These are phyloP conservation scores for Panopea generosa DNA, from an alignment of 2,888 invertebrate genomes.

Conservation along the genomic window DNA sequence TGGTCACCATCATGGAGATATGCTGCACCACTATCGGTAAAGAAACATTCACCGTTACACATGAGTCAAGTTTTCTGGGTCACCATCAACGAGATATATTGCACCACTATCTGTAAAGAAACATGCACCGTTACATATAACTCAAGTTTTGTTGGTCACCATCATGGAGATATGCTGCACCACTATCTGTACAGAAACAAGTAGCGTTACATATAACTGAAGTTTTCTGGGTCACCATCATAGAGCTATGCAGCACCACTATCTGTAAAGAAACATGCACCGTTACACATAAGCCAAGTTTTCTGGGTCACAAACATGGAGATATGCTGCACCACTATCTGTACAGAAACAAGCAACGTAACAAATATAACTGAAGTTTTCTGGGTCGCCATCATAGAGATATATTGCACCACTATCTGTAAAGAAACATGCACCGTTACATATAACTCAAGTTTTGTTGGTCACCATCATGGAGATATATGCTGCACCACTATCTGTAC, in stretches of 20 bases:
- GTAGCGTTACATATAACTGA: no score
- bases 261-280: no score
- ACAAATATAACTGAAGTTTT: slow-evolving; percentile 1
- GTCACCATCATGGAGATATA: slow-evolving; percentile 73
- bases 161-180: slow-evolving; percentile 79
- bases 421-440: no score
- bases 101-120: no score
- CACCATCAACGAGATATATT: no score
- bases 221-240: neutral
- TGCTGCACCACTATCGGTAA: slow-evolving; percentile 82
- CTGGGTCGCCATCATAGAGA: no score
- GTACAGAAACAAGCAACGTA: no score
- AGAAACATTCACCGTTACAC: no score
- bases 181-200: slow-evolving; percentile 79
- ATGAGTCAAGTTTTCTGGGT: neutral
- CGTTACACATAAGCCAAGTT: no score
- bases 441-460: slow-evolving; percentile 83
- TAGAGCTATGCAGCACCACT: no score
- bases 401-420: no score
- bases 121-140: no score
- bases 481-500: slow-evolving; percentile 81
- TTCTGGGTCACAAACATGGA: slow-evolving; percentile 78
- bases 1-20: slow-evolving; percentile 74
- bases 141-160: slow-evolving; percentile 79
- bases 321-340: slow-evolving; percentile 81